Percentiles rank a stretch among this genome's conserved stretches.
Evolutionary conservation across 2,888 invertebrate species (phyloP).

Genomic region (Limnephilus lunatus): DNA sequence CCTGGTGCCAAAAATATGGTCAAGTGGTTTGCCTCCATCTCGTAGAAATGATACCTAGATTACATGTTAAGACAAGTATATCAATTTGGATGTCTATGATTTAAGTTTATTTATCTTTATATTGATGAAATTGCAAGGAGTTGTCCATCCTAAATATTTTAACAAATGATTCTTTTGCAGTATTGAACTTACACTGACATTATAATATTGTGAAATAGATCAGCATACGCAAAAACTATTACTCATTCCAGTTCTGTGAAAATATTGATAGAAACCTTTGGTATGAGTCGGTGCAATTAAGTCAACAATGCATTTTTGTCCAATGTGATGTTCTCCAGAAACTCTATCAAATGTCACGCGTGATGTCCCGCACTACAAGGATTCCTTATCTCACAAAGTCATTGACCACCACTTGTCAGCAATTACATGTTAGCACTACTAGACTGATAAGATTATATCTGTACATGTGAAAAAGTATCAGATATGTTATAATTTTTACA

Average conservation of each 20-base stretch:
- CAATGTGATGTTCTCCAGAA: neutral
- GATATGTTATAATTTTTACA: neutral
- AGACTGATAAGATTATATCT: neutral
- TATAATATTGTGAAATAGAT: neutral
- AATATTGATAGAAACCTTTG: neutral
- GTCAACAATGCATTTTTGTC: neutral
- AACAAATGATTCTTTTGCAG: too few relatives aligned
- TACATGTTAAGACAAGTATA: too few relatives aligned
- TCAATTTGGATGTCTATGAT: too few relatives aligned
- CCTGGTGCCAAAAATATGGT: too few relatives aligned
- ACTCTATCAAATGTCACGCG: neutral
- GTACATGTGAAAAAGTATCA: neutral
- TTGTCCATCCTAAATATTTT: too few relatives aligned
- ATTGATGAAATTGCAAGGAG: too few relatives aligned
- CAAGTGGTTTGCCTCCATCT: too few relatives aligned
- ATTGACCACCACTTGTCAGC: too few relatives aligned
- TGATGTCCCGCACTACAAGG: neutral
- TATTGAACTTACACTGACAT: too few relatives aligned
- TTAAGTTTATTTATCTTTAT: too few relatives aligned
- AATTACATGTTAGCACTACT: neutral
- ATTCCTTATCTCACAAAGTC: neutral
- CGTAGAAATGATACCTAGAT: too few relatives aligned
- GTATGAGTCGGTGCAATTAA: neutral
- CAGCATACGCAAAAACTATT: neutral
- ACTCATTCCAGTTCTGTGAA: neutral